phyloP scores from a whole-genome alignment of 2,113 vertebrate species.

The Platichthys flesus region DNA sequence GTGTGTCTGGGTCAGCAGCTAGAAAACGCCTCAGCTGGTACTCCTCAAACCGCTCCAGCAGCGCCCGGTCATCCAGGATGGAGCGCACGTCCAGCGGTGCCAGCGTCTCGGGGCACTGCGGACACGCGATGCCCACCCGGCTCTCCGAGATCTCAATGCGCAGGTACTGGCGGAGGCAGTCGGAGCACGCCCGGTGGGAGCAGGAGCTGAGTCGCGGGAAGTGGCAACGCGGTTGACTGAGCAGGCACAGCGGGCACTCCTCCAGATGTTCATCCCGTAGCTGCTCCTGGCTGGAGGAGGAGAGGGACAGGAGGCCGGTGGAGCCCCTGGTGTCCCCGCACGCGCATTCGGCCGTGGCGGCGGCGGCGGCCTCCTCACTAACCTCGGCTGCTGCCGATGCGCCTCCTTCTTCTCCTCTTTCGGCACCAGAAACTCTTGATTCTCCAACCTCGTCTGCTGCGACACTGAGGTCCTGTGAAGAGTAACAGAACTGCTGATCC shows the following conservation, averaged over 20 bases:
- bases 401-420: slow-evolving; percentile 65
- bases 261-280: slow-evolving; percentile 83
- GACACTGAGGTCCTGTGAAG: slow-evolving; percentile 63
- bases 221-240: slow-evolving; percentile 84
- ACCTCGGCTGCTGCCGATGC: slow-evolving; percentile 24
- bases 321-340: slow-evolving; percentile 62
- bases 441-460: slow-evolving; percentile 64
- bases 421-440: slow-evolving; percentile 61
- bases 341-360: slow-evolving; percentile 55
- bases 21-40: slow-evolving; percentile 87
- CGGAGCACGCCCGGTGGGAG: slow-evolving; percentile 82
- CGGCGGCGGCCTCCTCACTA: slow-evolving; percentile 30
- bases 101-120: slow-evolving; percentile 83
- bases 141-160: slow-evolving; percentile 86
- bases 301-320: slow-evolving; percentile 79
- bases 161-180: slow-evolving; percentile 86
- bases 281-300: slow-evolving; percentile 83
- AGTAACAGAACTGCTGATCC: slow-evolving; percentile 3
- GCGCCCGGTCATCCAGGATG: slow-evolving; percentile 82
- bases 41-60: slow-evolving; percentile 87
- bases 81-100: slow-evolving; percentile 78
- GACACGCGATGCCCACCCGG: slow-evolving; percentile 85
- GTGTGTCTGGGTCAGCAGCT: slow-evolving; percentile 84
- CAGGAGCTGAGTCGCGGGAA: slow-evolving; percentile 85
- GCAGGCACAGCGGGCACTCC: slow-evolving; percentile 89